phyloP scores from a whole-genome alignment of 2,797 vertebrate genomes.

The Ateles fusciceps region DNA sequence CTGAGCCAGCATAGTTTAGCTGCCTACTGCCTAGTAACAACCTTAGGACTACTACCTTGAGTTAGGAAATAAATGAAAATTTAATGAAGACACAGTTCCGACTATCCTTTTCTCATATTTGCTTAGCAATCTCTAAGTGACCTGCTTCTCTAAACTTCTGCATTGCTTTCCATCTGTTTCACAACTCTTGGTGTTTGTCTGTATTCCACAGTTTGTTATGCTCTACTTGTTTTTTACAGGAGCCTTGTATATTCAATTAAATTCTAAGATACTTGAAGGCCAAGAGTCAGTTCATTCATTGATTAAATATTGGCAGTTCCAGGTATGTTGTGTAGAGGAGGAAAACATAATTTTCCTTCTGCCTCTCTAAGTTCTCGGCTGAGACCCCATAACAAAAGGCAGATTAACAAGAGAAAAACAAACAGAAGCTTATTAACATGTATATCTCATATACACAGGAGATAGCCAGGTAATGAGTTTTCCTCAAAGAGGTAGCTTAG shows the following conservation, averaged over 20 bases:
- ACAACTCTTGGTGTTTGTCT: not conserved
- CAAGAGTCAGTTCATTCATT: conserved; percentile 32
- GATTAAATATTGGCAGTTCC: not conserved
- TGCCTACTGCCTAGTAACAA: not conserved
- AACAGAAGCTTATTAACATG: not conserved
- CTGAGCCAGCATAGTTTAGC: not conserved
- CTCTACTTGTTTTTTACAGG: not conserved
- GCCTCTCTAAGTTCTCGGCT: not conserved
- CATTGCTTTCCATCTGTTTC: not conserved
- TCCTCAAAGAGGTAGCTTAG: not conserved
- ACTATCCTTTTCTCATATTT: not conserved
- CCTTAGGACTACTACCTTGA: not conserved
- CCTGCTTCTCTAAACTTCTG: not conserved
- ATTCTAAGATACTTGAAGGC: not conserved
- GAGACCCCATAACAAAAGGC: not conserved
- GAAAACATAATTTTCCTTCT: not conserved
- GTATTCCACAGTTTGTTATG: not conserved
- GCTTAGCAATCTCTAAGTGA: not conserved
- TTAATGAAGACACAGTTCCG: not conserved
- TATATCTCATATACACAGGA: not conserved
- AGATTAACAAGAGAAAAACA: conserved; percentile 23
- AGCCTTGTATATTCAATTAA: not conserved
- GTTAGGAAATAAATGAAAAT: conserved; percentile 8
- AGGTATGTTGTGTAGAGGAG: not conserved
- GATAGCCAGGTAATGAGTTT: not conserved